Base-by-base conservation (phyloP, 2,113 vertebrate genomes). In the Platycercus adscitus region DNA sequence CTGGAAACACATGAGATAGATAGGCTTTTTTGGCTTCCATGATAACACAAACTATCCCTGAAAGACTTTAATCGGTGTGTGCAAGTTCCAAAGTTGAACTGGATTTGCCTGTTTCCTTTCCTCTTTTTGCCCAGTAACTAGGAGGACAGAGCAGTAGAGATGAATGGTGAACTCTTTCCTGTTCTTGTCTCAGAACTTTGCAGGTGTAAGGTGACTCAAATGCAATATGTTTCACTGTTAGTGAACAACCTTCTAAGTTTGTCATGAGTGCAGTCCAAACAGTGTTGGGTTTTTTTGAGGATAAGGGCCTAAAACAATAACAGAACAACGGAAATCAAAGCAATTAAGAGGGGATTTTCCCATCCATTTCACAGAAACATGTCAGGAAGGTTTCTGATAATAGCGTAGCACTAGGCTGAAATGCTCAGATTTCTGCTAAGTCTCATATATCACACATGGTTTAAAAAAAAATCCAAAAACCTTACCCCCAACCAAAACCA, bases 131-230 rank as follows among this genome's bases (percentile, higher is more conserved):
- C 49, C 21, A 28, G 16, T 29, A 84, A 33, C 20, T 29, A 47
- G 23, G 50, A 44, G 43, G 31, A 14, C 23, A 83, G 63, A 77
- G 14, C 41, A 77, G 8, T 80, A 9, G n/a, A 84, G 37, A 17
- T 49, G 3, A 3, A 6, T 6, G 11, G 10, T 20, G 37, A 71
- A 17, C 3, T 46, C 21, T 73, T 85, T 70, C n/a, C 37, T 37
- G 7, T 9, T 13, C 15, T 28, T 41, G 0, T 29, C 10, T 71
- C 64, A 7, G 4, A 55, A 50, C 4, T 35, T n/a, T 17, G 1
- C 18, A 15, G 20, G 25, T 19, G 2, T 53, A 71, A 66, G 7
- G 31, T 13, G 58, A 28, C 21, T 65, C 2, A 6, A 33, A 37
- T 5, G 23, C 35, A 46, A 14, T 26, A 6, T 5, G 3, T 20